Conservation (phyloP, 2,888 invertebrate species). For the Sicus ferrugineus region DNA sequence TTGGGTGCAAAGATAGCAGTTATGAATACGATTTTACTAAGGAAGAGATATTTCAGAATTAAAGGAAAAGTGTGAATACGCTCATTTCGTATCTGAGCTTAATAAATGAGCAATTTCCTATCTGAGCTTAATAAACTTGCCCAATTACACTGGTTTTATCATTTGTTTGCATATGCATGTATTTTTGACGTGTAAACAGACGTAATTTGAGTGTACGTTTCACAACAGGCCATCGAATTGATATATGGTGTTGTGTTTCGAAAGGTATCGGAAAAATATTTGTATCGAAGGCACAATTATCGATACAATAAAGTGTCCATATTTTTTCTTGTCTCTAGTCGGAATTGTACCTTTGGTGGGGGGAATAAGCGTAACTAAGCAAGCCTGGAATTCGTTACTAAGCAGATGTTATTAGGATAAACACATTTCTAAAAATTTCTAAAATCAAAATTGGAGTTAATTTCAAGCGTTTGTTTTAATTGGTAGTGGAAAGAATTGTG, state of each 20-base stretch:
- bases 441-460: background rate
- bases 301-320: too few relatives aligned
- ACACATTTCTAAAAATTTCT: background rate
- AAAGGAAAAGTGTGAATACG: too few relatives aligned
- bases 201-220: background rate
- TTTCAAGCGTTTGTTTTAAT: background rate
- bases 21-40: too few relatives aligned
- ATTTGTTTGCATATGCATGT: too few relatives aligned
- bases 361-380: background rate
- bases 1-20: too few relatives aligned
- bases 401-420: constrained; percentile 4
- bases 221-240: background rate
- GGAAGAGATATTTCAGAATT: too few relatives aligned
- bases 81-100: too few relatives aligned
- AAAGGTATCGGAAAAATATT: background rate
- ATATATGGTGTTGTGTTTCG: background rate
- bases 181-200: too few relatives aligned
- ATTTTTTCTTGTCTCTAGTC: background rate
- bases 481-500: background rate
- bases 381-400: constrained; percentile 24
- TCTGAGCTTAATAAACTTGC: too few relatives aligned
- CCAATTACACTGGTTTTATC: too few relatives aligned
- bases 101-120: too few relatives aligned
- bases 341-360: background rate
- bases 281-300: too few relatives aligned